Evolutionary conservation across 2,797 vertebrate species (phyloP).

Genomic region (Pseudotriccus pelzelni): DNA sequence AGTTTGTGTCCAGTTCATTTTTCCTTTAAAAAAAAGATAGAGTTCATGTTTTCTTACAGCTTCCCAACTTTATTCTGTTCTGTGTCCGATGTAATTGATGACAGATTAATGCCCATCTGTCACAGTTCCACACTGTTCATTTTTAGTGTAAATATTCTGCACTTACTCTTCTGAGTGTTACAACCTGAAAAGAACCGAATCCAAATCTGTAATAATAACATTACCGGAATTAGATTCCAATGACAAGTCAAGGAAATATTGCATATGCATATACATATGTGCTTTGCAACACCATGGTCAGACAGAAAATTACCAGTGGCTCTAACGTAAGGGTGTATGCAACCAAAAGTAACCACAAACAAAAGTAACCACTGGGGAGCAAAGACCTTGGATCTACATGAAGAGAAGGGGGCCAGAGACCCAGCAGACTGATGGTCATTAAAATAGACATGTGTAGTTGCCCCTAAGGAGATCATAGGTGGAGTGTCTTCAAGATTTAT

Average conservation of each 20-base stretch:
- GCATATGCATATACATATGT: constrained; percentile 31
- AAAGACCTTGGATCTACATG: background rate
- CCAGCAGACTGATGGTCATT: background rate
- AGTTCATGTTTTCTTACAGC: constrained; percentile 60
- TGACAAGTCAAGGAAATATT: constrained; percentile 37
- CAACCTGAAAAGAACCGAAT: constrained; percentile 49
- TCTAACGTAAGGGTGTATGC: background rate
- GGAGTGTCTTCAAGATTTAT: background rate
- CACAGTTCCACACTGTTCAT: constrained; percentile 60
- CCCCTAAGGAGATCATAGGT: background rate
- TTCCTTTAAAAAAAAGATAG: constrained; percentile 9
- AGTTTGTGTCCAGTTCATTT: constrained; percentile 26
- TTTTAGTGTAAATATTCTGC: constrained; percentile 67
- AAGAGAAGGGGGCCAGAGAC: background rate
- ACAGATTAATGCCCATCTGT: constrained; percentile 73
- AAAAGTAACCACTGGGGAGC: background rate
- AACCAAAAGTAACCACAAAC: background rate
- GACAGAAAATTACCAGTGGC: background rate
- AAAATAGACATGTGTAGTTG: background rate
- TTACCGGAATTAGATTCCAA: constrained; percentile 35
- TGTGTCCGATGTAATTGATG: constrained; percentile 61
- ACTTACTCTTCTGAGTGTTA: constrained; percentile 60
- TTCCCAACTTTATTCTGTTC: constrained; percentile 61
- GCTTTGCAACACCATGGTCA: background rate
- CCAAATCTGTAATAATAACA: constrained; percentile 33